Conservation (phyloP, 1,140 invertebrate species). For the Drosophila willistoni region DNA sequence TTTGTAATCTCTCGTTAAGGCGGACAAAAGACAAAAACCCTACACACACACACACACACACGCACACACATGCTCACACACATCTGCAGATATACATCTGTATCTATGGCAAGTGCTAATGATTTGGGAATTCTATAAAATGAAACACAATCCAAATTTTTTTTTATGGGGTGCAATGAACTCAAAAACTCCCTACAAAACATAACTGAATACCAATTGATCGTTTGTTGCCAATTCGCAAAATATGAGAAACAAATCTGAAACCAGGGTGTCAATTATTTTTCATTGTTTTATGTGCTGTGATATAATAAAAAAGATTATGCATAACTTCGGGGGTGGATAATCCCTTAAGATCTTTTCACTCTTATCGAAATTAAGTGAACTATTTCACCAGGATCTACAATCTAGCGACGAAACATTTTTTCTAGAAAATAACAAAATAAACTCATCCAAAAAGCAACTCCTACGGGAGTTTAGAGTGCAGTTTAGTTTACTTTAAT, state of each 20-base stretch:
- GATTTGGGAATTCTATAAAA: not conserved
- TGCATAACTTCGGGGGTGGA: not conserved
- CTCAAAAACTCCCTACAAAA: constrained; percentile 12
- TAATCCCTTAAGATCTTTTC: not conserved
- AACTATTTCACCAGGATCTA: no score
- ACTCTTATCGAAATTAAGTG: no score
- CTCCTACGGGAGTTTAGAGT: no score
- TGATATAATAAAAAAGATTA: not conserved
- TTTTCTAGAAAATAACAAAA: no score
- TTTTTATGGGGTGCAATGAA: constrained; percentile 34
- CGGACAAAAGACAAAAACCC: constrained; percentile 5
- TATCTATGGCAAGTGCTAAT: constrained; percentile 13
- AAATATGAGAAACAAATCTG: not conserved
- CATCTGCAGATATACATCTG: constrained; percentile 2
- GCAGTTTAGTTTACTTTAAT: no score
- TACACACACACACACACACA: not conserved
- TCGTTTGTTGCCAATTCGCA: constrained; percentile 49
- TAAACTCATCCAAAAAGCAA: no score
- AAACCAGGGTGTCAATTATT: constrained; percentile 61
- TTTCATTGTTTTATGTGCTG: constrained; percentile 16
- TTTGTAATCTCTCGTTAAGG: constrained; percentile 12
- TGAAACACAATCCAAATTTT: not conserved
- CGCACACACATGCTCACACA: not conserved
- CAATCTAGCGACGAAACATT: no score
- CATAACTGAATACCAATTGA: constrained; percentile 28